Evolutionary conservation across 2,113 vertebrate species (phyloP).

Genomic region (Podarcis muralis): DNA sequence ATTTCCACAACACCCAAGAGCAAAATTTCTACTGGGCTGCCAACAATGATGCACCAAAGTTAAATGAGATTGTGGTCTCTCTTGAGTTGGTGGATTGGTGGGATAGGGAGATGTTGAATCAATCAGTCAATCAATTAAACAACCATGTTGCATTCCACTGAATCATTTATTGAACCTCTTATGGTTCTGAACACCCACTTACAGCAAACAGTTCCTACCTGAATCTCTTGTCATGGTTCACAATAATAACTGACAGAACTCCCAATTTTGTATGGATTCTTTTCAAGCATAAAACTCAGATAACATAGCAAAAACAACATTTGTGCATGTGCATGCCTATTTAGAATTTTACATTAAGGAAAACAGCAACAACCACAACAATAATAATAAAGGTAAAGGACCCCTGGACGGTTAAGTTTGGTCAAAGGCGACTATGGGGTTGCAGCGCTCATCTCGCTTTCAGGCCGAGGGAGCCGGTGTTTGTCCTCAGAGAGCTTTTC

Average conservation of each 20-base stretch:
- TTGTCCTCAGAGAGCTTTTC: no score
- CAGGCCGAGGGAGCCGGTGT: no score
- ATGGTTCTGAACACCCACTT: no score
- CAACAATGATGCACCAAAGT: no score
- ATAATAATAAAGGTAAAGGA: no score
- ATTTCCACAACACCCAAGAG: no score
- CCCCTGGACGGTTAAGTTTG: no score
- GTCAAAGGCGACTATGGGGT: no score
- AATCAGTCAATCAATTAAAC: background rate
- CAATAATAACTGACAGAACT: background rate
- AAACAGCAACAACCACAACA: background rate
- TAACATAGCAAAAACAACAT: background rate
- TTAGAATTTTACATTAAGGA: background rate
- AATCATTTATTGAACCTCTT: no score
- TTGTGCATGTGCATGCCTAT: no score
- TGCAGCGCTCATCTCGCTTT: no score
- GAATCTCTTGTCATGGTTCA: slow-evolving; percentile 39
- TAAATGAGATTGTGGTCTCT: background rate
- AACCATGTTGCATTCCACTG: background rate
- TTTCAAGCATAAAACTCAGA: slow-evolving; percentile 1
- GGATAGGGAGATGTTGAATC: background rate
- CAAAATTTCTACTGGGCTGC: no score
- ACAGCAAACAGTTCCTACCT: background rate
- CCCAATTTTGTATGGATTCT: slow-evolving; percentile 9
- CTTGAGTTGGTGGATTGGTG: background rate